Conservation (phyloP, 2,888 invertebrate species). For the Asteroscopus sphinx region DNA sequence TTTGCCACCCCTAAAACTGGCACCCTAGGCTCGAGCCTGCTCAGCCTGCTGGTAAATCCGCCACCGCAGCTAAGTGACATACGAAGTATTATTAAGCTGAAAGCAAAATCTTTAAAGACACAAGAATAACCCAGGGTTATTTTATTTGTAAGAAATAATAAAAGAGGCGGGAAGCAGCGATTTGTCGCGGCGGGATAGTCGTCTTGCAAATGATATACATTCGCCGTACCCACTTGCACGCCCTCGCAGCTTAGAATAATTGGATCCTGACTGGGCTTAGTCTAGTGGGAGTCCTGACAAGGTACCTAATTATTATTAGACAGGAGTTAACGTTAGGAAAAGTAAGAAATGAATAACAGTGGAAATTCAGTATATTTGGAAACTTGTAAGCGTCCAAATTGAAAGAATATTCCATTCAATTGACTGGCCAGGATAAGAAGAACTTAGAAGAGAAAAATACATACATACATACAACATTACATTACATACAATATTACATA, state of each 20-base stretch:
- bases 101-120: neutral
- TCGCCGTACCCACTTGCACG: slow-evolving; percentile 43
- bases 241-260: slow-evolving; percentile 33
- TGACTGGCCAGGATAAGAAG: no score
- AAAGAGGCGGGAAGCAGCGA: slow-evolving; percentile 56
- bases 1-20: no score
- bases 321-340: neutral
- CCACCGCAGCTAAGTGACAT: no score
- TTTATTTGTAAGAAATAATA: slow-evolving; percentile 53
- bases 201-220: slow-evolving; percentile 45
- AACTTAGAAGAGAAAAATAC: no score
- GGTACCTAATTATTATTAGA: slow-evolving; percentile 19
- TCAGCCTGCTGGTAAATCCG: no score
- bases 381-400: no score
- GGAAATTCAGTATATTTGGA: no score
- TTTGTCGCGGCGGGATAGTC: slow-evolving; percentile 50
- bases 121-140: slow-evolving; percentile 51
- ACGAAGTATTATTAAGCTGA: no score
- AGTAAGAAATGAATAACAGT: neutral
- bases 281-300: slow-evolving; percentile 19
- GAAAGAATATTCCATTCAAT: no score
- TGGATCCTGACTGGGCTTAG: slow-evolving; percentile 27
- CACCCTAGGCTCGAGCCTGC: no score
- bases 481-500: no score
- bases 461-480: no score